A percentile compares a stretch with the other conserved stretches of the same genome.
Conservation (phyloP, 2,797 vertebrate genomes). For the Trachurus trachurus region DNA sequence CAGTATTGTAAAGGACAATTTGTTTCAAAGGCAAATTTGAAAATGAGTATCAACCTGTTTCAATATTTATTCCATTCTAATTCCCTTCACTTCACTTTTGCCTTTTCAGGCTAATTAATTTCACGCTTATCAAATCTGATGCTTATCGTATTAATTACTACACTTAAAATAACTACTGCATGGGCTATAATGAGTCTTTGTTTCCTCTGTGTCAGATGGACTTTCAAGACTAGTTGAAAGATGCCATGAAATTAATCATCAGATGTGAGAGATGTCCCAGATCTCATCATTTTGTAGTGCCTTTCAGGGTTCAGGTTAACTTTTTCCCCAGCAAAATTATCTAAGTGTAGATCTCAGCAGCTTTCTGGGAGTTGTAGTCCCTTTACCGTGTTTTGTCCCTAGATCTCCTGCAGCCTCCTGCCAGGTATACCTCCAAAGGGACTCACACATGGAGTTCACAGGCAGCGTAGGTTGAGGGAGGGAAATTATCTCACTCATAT, state of each 20-base stretch:
- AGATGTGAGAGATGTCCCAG: constrained; percentile 8
- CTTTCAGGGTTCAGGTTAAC: neutral
- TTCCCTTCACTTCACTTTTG: constrained; percentile 63
- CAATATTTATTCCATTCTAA: constrained; percentile 69
- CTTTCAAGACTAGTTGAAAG: constrained; percentile 47
- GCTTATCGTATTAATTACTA: constrained; percentile 74
- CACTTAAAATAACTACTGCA: constrained; percentile 68
- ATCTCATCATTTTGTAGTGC: constrained; percentile 17
- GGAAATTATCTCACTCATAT: neutral
- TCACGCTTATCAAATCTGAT: constrained; percentile 58
- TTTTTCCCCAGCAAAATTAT: neutral
- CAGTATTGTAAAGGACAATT: neutral
- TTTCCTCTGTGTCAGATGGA: constrained; percentile 54
- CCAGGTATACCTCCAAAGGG: constrained; percentile 24
- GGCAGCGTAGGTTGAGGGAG: neutral
- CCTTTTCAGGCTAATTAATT: constrained; percentile 71
- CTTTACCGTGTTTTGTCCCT: neutral
- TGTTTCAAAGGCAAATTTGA: neutral
- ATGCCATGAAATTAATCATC: constrained; percentile 45
- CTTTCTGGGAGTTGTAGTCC: constrained; percentile 13
- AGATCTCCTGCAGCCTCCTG: constrained; percentile 8
- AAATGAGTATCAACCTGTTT: constrained; percentile 48
- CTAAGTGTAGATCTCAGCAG: neutral
- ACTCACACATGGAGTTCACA: constrained; percentile 26
- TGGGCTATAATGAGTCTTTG: constrained; percentile 47